Conservation (phyloP, 2,888 invertebrate species). For the Odontocerum albicorne region DNA sequence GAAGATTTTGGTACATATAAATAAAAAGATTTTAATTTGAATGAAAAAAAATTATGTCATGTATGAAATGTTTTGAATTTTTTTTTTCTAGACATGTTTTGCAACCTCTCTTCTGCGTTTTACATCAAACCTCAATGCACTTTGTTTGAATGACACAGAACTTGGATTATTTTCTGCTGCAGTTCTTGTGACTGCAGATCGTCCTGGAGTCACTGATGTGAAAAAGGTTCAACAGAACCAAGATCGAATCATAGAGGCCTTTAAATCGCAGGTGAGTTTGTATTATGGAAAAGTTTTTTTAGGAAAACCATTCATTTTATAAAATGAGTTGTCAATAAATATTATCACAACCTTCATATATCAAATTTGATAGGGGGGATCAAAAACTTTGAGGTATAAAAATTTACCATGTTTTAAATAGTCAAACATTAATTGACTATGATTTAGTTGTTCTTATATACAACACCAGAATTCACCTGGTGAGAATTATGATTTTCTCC, state of each 20-base stretch:
- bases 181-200: constrained; percentile 79
- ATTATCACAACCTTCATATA: no score
- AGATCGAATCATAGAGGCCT: constrained; percentile 83
- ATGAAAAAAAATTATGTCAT: no score
- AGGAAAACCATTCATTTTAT: background rate
- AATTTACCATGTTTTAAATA: no score
- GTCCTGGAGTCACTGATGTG: constrained; percentile 77
- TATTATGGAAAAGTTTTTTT: background rate
- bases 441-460: no score
- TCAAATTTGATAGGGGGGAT: no score
- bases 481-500: no score
- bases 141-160: constrained; percentile 86
- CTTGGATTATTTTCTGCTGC: constrained; percentile 86
- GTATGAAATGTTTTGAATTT: constrained; percentile 8
- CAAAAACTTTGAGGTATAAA: no score
- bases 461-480: no score
- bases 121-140: constrained; percentile 70
- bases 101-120: constrained; percentile 81
- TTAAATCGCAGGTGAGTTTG: constrained; percentile 76
- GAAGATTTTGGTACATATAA: no score
- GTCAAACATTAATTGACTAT: no score
- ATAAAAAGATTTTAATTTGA: no score
- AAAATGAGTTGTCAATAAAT: background rate
- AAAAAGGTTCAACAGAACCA: constrained; percentile 78
- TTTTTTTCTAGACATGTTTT: constrained; percentile 72